A percentile compares a stretch with the other conserved stretches of the same genome.
These are phyloP conservation scores for Macropus fuliginosus DNA, from an alignment of 2,797 vertebrate species.

Conservation along the genomic window DNA sequence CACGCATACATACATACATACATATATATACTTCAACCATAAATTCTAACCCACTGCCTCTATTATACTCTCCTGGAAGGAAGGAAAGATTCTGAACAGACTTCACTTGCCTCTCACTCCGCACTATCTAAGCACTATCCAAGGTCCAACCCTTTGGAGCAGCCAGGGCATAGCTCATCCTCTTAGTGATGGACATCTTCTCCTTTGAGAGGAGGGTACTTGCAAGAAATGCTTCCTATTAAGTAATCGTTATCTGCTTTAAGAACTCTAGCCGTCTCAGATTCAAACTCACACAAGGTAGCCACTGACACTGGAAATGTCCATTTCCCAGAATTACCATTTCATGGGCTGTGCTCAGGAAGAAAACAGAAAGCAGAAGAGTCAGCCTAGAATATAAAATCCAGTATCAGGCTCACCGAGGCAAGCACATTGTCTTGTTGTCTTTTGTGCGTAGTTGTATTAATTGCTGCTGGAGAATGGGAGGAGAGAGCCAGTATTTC, in stretches of 20 bases:
- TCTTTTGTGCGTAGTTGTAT: background rate
- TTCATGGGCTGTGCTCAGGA: background rate
- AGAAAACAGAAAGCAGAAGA: background rate
- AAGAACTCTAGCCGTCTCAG: background rate
- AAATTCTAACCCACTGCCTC: background rate
- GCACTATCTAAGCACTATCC: background rate
- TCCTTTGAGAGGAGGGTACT: background rate
- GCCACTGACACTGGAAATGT: background rate
- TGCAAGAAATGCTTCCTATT: background rate
- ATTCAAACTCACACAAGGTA: background rate
- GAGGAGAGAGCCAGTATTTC: background rate
- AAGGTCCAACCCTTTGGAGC: background rate
- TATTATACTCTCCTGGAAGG: background rate
- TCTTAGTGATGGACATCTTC: background rate
- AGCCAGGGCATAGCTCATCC: background rate
- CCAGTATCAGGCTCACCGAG: background rate
- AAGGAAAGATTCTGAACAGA: background rate
- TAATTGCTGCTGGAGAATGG: background rate
- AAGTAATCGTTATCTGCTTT: background rate
- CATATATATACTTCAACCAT: background rate
- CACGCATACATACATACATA: too few relatives aligned
- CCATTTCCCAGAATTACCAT: background rate
- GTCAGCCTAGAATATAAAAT: background rate
- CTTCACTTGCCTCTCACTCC: background rate
- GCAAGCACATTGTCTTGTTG: background rate